These are phyloP conservation scores for Apeira syringaria DNA, from an alignment of 2,888 invertebrate species.

Conservation along the genomic window DNA sequence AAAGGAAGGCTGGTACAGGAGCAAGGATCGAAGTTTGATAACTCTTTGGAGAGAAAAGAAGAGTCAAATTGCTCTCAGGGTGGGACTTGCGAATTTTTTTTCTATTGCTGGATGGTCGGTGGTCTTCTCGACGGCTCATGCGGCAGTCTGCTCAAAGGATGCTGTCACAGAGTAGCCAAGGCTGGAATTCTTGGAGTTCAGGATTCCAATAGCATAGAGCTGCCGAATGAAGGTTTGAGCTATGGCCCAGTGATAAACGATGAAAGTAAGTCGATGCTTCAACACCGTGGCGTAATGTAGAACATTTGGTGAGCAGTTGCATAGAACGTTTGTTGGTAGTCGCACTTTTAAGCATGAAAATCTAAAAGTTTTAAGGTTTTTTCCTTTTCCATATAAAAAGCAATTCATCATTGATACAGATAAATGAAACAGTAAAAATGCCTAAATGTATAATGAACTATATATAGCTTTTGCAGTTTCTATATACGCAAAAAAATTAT, in stretches of 20 bases:
- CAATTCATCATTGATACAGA: too few relatives aligned
- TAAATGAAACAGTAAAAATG: too few relatives aligned
- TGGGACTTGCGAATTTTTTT: slow-evolving; percentile 94
- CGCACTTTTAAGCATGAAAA: slow-evolving; percentile 2
- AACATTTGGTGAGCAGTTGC: slow-evolving; percentile 1
- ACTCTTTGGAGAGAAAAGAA: slow-evolving; percentile 49
- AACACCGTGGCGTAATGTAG: slow-evolving; percentile 48
- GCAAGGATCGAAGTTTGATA: slow-evolving; percentile 16
- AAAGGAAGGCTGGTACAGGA: slow-evolving; percentile 52
- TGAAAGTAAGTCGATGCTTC: slow-evolving; percentile 86
- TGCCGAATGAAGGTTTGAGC: slow-evolving; percentile 85
- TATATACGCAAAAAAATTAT: too few relatives aligned
- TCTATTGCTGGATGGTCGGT: slow-evolving; percentile 95
- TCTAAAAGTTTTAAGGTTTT: not conserved
- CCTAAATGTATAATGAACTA: too few relatives aligned
- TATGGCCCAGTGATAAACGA: slow-evolving; percentile 91
- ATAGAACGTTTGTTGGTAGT: not conserved
- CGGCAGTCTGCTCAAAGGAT: slow-evolving; percentile 91
- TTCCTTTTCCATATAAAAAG: not conserved
- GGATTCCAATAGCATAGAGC: slow-evolving; percentile 85
- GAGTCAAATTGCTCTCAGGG: slow-evolving; percentile 87
- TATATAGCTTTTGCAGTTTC: too few relatives aligned
- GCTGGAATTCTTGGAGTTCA: slow-evolving; percentile 85
- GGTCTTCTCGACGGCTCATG: slow-evolving; percentile 94
- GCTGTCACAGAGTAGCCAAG: slow-evolving; percentile 92